Conservation (phyloP, 2,888 invertebrate species). For the Hydraecia micacea region DNA sequence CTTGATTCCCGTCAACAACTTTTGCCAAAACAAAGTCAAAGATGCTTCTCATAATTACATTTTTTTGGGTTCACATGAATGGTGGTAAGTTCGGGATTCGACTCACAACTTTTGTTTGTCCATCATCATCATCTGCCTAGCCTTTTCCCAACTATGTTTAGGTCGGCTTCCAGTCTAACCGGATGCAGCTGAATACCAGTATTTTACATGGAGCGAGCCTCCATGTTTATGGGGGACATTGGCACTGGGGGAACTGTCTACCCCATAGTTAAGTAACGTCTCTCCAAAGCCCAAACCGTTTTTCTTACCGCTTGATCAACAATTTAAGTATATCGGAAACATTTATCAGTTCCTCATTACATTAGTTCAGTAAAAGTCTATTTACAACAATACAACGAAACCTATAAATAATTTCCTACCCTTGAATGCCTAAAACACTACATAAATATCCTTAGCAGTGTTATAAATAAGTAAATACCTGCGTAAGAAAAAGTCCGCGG, state of each 20-base stretch:
- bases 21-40: not conserved
- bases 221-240: too few species aligned
- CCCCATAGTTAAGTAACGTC: not conserved
- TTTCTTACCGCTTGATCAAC: not conserved
- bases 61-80: not conserved
- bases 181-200: not conserved
- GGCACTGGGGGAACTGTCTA: not conserved
- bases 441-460: slow-evolving; percentile 50
- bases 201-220: not conserved
- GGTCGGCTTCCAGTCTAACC: not conserved
- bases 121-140: not conserved
- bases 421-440: slow-evolving; percentile 41
- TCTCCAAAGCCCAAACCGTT: not conserved
- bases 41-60: not conserved
- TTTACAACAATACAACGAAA: slow-evolving; percentile 40
- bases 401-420: slow-evolving; percentile 29
- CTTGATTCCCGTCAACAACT: not conserved
- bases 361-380: slow-evolving; percentile 13
- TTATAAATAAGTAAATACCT: slow-evolving; percentile 58
- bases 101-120: not conserved
- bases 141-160: not conserved
- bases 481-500: slow-evolving; percentile 51
- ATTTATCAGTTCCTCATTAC: slow-evolving; percentile 20
- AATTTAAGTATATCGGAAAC: not conserved
- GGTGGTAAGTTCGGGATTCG: not conserved